Evolutionary conservation across 2,888 invertebrate genomes (phyloP).

Genomic region (Cantharis rufa): DNA sequence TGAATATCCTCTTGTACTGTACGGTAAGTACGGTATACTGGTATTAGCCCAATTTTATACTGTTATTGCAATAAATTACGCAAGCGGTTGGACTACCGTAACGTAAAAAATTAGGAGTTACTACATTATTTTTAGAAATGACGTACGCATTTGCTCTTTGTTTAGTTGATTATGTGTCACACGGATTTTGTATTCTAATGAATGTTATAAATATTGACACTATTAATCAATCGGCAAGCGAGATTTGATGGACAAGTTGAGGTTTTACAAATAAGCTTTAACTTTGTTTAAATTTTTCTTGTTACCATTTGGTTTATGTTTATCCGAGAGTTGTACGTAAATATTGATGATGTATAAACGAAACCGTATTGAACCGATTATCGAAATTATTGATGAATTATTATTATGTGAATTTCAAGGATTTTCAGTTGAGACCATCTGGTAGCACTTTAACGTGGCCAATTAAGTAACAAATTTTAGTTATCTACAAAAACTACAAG

Average conservation of each 20-base stretch:
- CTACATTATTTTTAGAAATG: neutral
- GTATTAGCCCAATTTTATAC: too few relatives aligned
- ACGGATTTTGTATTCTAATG: constrained; percentile 8
- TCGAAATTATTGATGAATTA: neutral
- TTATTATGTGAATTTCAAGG: neutral
- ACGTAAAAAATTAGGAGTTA: neutral
- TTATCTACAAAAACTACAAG: neutral
- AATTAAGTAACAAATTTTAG: neutral
- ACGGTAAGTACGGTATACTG: too few relatives aligned
- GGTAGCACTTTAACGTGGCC: too few relatives aligned
- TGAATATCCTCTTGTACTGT: too few relatives aligned
- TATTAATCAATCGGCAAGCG: constrained; percentile 51
- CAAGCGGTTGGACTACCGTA: neutral
- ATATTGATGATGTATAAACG: constrained; percentile 21
- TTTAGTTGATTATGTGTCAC: constrained; percentile 1
- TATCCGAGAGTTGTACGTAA: constrained; percentile 40
- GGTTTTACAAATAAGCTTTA: constrained; percentile 41
- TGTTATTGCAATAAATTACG: too few relatives aligned
- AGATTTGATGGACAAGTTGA: constrained; percentile 44
- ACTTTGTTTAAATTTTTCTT: constrained; percentile 29
- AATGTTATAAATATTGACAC: constrained; percentile 55
- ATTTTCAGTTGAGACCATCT: neutral
- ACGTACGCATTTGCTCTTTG: neutral
- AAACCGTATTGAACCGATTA: neutral
- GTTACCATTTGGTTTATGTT: constrained; percentile 40